phyloP scores from a whole-genome alignment of 1,140 invertebrate species.

The Stegodyphus dumicola region DNA sequence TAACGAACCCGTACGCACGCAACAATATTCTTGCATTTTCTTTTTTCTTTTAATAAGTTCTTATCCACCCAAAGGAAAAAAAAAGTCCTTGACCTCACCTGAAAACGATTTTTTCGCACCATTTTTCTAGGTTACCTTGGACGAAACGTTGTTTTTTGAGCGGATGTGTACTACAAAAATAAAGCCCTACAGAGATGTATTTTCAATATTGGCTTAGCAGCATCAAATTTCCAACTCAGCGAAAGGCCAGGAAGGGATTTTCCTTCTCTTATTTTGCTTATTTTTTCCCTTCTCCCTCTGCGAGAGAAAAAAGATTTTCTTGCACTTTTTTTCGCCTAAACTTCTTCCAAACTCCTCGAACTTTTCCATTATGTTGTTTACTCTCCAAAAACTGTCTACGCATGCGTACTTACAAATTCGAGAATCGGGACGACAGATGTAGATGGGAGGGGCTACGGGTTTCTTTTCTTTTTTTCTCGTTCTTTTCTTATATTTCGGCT shows the following conservation, averaged over 20 bases:
- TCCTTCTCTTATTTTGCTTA: slow-evolving; percentile 12
- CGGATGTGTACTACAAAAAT: slow-evolving; percentile 37
- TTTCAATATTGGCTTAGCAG: slow-evolving; percentile 49
- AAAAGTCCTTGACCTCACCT: slow-evolving; percentile 32
- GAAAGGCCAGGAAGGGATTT: slow-evolving; percentile 22
- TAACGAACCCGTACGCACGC: too few relatives aligned
- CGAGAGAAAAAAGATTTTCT: slow-evolving; percentile 13
- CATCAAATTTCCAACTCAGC: slow-evolving; percentile 35
- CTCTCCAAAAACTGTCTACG: slow-evolving; percentile 11
- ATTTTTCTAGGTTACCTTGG: slow-evolving; percentile 34
- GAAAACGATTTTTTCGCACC: not conserved
- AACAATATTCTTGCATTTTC: too few relatives aligned
- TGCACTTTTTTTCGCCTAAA: not conserved
- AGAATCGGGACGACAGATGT: slow-evolving; percentile 24
- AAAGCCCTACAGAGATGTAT: slow-evolving; percentile 14
- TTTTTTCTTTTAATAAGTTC: too few relatives aligned
- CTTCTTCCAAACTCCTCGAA: not conserved
- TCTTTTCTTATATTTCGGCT: not conserved
- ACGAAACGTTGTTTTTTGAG: slow-evolving; percentile 16
- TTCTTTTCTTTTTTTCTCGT: not conserved
- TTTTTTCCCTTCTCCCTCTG: slow-evolving; percentile 4
- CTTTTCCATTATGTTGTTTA: slow-evolving; percentile 47
- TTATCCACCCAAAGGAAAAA: too few relatives aligned
- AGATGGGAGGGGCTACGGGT: not conserved
- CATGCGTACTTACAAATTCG: slow-evolving; percentile 21